A percentile compares a stretch with the other conserved stretches of the same genome.
Conservation (phyloP, 2,888 invertebrate species). For the Nysson spinosus region DNA sequence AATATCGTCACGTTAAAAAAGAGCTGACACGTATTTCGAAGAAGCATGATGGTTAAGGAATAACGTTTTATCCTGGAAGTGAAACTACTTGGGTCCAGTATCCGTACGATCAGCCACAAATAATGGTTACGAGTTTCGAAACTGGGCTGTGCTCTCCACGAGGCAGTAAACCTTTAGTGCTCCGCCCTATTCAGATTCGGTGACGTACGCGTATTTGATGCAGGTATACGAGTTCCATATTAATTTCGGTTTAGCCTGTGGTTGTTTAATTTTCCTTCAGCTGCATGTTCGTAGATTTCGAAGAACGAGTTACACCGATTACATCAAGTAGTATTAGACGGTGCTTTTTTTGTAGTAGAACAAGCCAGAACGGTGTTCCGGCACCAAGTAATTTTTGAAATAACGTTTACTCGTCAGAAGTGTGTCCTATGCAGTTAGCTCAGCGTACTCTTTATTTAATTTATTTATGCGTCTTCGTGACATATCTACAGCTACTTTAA, state of each 20-base stretch:
- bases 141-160: constrained; percentile 18
- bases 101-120: constrained; percentile 16
- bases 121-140: constrained; percentile 43
- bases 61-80: constrained; percentile 21
- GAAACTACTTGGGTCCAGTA: neutral
- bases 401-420: too few species aligned
- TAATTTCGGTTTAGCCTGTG: too few species aligned
- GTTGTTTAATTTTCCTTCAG: neutral
- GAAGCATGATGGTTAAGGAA: constrained; percentile 7
- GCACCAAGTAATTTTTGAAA: too few species aligned
- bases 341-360: too few species aligned
- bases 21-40: constrained; percentile 4
- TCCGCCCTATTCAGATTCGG: constrained; percentile 8
- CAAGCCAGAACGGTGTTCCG: too few species aligned
- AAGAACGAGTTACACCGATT: too few species aligned
- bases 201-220: neutral
- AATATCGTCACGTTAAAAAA: too few species aligned
- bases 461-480: too few species aligned
- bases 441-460: too few species aligned
- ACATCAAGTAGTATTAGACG: too few species aligned
- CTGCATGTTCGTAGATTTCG: neutral
- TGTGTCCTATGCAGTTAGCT: too few species aligned
- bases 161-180: constrained; percentile 47
- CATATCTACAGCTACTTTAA: too few species aligned
- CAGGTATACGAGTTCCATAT: neutral